Base-by-base conservation (phyloP, 2,113 vertebrate species). In the Lepus timidus region DNA sequence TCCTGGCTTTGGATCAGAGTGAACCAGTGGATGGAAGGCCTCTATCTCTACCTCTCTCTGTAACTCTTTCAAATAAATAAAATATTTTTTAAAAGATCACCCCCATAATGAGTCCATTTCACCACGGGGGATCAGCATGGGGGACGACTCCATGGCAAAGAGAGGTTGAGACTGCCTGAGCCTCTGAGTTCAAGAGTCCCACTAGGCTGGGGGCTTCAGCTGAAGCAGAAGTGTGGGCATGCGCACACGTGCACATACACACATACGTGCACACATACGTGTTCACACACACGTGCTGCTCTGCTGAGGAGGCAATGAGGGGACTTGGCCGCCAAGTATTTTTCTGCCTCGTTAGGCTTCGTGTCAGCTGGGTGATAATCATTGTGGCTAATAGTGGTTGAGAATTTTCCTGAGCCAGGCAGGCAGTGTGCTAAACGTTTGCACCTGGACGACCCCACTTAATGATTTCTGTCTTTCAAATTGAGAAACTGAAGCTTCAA, bases 381-480 rank as follows among this genome's bases (percentile, higher is more conserved):
- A 71, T 61, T 4, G 6, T 20, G 36, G 23, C 9, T 67, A 51
- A 44, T 71, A 64, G 51, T 19, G 16, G 6, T 2, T 62, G 20
- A 68, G 86, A 62, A 67, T 6, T 4, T 61, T 51, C 29, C 64
- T 23, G 62, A 62, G 36, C 39, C 62, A 62, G 31, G 49, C 8
- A 75, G 20, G 49, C 8, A 75, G 20, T 11, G 0, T 9, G 11
- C n/a, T 90, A 17, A 23, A 73, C 65, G 12, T 85, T 85, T 86
- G 65, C 49, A 23, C 11, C 14, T 19, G 70, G 52, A 58, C 52
- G 49, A 13, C 25, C 6, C 88, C 29, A 20, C 13, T 51, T 62
- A 83, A 49, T 87, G 33, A 90, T 79, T 81, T 85, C 39, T 55
- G 49, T 22, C 64, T 80, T 88, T 93, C 31, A 71, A 11, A 31